phyloP scores from a whole-genome alignment of 2,113 vertebrate species.

The Etheostoma cragini region DNA sequence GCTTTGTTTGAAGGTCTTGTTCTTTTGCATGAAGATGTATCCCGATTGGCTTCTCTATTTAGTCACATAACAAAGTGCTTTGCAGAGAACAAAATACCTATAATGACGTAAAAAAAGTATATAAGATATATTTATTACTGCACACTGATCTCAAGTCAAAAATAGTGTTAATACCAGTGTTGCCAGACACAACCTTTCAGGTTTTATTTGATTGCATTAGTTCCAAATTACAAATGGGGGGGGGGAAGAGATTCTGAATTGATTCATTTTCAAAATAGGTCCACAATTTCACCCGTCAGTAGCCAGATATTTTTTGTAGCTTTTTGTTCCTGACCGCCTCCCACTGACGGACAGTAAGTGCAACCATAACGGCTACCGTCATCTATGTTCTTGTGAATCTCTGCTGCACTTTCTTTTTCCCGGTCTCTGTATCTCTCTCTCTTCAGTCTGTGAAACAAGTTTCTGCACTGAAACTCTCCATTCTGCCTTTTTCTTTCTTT shows the following conservation, averaged over 20 bases:
- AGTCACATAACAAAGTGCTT: background rate
- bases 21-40: background rate
- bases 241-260: background rate
- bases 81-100: background rate
- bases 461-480: slow-evolving; percentile 2
- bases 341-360: background rate
- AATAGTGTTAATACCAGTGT: background rate
- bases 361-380: background rate
- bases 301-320: background rate
- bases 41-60: background rate
- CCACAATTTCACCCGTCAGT: slow-evolving; percentile 2
- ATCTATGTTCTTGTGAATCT: slow-evolving; percentile 1
- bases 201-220: background rate
- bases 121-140: background rate
- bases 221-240: no score
- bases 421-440: background rate
- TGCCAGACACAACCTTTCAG: background rate
- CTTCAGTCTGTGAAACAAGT: background rate
- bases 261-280: background rate
- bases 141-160: background rate
- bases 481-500: background rate
- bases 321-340: background rate
- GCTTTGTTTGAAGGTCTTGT: background rate
- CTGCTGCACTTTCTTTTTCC: slow-evolving; percentile 1
- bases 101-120: background rate